A percentile compares a stretch with the other conserved stretches of the same genome.
Conservation (phyloP, 2,888 invertebrate species). For the Drosophila acutilabella region DNA sequence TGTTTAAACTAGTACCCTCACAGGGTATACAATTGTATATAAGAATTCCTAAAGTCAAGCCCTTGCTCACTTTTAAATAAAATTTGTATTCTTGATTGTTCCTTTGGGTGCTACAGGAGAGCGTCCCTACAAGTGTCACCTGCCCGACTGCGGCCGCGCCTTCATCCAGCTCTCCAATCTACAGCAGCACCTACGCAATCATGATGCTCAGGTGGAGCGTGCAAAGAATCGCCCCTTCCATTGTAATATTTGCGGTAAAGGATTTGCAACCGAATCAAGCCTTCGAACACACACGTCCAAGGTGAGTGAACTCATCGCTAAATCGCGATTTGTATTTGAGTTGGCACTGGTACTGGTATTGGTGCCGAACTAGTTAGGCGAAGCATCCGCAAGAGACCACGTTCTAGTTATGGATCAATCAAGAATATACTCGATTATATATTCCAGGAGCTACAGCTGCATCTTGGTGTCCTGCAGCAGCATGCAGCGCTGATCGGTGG, state of each 20-base stretch:
- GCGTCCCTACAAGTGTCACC: constrained; percentile 98
- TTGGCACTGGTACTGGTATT: too few relatives aligned
- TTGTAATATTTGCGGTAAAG: constrained; percentile 98
- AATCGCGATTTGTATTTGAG: too few relatives aligned
- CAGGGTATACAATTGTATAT: too few relatives aligned
- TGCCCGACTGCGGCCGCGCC: constrained; percentile 97
- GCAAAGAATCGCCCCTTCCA: constrained; percentile 98
- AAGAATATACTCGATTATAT: neutral
- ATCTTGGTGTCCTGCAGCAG: constrained; percentile 98
- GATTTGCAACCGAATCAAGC: constrained; percentile 98
- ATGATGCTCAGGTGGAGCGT: constrained; percentile 97
- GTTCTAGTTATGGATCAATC: too few relatives aligned
- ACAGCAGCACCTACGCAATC: constrained; percentile 97
- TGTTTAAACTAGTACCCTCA: too few relatives aligned
- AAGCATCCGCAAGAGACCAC: too few relatives aligned
- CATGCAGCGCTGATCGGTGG: constrained; percentile 96
- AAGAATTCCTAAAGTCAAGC: too few relatives aligned
- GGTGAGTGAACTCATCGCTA: constrained; percentile 88
- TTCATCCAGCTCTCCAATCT: constrained; percentile 98
- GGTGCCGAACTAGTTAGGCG: too few relatives aligned
- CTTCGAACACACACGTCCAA: constrained; percentile 97
- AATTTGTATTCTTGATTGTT: too few relatives aligned
- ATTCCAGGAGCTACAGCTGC: constrained; percentile 93
- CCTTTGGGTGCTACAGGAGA: constrained; percentile 87
- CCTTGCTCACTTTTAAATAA: too few relatives aligned